A percentile compares a stretch with the other conserved stretches of the same genome.
Conservation (phyloP, 2,797 vertebrate species). For the Lacerta bilineata region DNA sequence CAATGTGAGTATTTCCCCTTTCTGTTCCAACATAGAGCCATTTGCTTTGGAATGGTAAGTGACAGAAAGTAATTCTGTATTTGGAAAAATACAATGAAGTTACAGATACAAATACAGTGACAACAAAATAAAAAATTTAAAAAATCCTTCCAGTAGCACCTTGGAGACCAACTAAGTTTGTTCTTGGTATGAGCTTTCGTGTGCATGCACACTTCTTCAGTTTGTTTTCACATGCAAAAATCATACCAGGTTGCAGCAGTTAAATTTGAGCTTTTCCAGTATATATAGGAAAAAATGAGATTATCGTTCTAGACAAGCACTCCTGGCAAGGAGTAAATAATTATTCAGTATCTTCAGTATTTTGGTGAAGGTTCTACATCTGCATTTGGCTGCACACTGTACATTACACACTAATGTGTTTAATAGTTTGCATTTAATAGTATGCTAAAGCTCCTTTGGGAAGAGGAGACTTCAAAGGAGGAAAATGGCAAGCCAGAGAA, state of each 20-base stretch:
- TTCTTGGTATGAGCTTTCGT: too few species aligned
- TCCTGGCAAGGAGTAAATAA: not conserved
- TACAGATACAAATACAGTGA: not conserved
- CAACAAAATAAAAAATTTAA: not conserved
- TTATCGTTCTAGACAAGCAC: not conserved
- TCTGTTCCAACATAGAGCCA: slow-evolving; percentile 99
- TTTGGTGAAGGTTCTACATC: not conserved
- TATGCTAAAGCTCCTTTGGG: too few species aligned
- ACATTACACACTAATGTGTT: not conserved
- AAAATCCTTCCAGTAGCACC: too few species aligned
- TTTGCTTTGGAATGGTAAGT: slow-evolving; percentile 99
- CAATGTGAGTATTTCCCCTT: slow-evolving; percentile 96
- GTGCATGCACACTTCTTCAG: too few species aligned
- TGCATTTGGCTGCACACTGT: not conserved
- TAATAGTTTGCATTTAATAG: not conserved
- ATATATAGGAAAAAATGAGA: not conserved
- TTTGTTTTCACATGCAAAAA: not conserved
- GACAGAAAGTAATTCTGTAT: slow-evolving; percentile 95
- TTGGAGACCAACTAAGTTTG: too few species aligned
- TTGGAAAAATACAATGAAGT: slow-evolving; percentile 63
- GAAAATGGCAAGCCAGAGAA: too few species aligned
- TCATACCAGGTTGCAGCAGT: slow-evolving; percentile 14
- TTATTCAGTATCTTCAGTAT: not conserved
- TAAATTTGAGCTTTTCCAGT: not conserved
- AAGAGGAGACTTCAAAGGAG: too few species aligned